These are phyloP conservation scores for Sialia sialis DNA, from an alignment of 2,113 vertebrate species.

Conservation along the genomic window DNA sequence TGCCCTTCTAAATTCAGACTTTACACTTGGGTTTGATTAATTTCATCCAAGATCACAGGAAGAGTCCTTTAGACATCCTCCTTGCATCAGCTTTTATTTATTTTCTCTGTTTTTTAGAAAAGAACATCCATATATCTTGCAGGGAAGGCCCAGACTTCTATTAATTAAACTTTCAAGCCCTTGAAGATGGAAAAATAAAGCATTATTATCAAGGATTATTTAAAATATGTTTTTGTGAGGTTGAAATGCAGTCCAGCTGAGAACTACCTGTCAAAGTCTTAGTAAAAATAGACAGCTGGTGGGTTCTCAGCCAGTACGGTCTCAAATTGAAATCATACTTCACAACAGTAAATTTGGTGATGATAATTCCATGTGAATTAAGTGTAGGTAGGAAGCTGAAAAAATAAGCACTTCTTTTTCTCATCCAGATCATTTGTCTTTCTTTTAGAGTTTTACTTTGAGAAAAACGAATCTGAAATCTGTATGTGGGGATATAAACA, in stretches of 20 bases:
- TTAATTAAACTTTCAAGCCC: conserved; percentile 40
- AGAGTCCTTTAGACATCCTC: neutral
- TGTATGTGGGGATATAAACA: conserved; percentile 60
- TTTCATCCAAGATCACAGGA: neutral
- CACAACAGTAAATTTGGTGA: conserved; percentile 44
- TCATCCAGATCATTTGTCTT: conserved; percentile 34
- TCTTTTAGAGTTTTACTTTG: conserved; percentile 57
- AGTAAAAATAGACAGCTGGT: conserved; percentile 26
- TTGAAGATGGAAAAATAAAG: conserved; percentile 16
- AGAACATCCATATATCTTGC: neutral
- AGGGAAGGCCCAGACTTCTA: neutral
- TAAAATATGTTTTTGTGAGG: neutral
- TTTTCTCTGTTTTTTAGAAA: neutral
- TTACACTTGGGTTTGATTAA: neutral
- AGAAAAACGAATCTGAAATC: conserved; percentile 26
- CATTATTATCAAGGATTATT: conserved; percentile 32
- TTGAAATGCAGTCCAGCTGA: conserved; percentile 28
- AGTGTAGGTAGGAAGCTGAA: conserved; percentile 28
- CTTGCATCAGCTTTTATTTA: neutral
- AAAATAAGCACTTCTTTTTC: conserved; percentile 12
- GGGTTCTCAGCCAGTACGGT: conserved; percentile 49
- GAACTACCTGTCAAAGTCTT: conserved; percentile 29
- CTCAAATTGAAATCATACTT: conserved; percentile 64
- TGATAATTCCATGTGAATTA: conserved; percentile 54
- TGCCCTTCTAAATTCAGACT: neutral